These are phyloP conservation scores for Ectropis grisescens DNA, from an alignment of 1,140 invertebrate species.

Conservation along the genomic window DNA sequence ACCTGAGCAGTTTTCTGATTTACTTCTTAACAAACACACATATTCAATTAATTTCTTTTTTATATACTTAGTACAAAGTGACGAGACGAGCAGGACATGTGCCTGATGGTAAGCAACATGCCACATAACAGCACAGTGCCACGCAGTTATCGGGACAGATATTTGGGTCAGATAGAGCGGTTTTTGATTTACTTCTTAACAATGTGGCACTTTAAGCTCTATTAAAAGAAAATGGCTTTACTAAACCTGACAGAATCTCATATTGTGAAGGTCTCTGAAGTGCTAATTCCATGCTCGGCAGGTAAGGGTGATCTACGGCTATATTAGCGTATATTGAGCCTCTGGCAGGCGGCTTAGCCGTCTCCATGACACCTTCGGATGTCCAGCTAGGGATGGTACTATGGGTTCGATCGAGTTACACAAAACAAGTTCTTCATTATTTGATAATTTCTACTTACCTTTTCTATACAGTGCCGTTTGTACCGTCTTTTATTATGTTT, in stretches of 20 bases:
- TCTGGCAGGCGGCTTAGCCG: conserved; percentile 20
- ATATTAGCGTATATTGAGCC: conserved; percentile 14
- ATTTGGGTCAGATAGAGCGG: not conserved
- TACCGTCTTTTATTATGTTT: too few species aligned
- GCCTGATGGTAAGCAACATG: too few species aligned
- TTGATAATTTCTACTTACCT: too few species aligned
- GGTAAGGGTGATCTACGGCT: conserved; percentile 30
- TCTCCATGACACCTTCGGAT: conserved; percentile 43
- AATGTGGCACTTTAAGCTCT: not conserved
- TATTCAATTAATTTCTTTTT: too few species aligned
- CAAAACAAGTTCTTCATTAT: too few species aligned
- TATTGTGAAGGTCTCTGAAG: conserved; percentile 12
- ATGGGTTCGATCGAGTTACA: conserved; percentile 2
- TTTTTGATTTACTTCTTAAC: not conserved
- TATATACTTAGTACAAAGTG: too few species aligned
- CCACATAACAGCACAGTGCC: too few species aligned
- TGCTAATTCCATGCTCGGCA: conserved; percentile 31
- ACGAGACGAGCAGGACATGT: too few species aligned
- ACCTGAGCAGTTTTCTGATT: too few species aligned
- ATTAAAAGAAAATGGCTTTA: not conserved
- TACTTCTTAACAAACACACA: too few species aligned
- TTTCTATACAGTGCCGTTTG: too few species aligned
- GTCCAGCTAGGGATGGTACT: conserved; percentile 17
- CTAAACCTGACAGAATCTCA: not conserved
- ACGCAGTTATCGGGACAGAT: not conserved